phyloP scores from a whole-genome alignment of 2,888 invertebrate species.

The Elegia similella region DNA sequence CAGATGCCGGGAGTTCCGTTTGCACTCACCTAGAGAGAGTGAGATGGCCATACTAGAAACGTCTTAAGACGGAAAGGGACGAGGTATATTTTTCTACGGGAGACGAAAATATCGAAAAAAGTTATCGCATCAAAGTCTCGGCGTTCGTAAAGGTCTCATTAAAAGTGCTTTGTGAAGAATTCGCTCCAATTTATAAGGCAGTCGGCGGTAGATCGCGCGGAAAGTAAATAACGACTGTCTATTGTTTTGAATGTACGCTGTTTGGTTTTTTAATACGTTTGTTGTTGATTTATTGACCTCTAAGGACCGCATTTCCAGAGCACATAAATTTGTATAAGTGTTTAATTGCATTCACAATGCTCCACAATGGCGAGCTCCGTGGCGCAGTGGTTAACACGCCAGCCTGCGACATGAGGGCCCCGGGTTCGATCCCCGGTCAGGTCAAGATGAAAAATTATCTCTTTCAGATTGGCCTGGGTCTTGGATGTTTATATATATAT shows the following conservation, averaged over 20 bases:
- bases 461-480: no score
- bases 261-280: constrained; percentile 24
- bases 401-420: no score
- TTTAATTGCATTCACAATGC: no score
- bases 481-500: no score
- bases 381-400: no score
- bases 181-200: constrained; percentile 73
- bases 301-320: background rate
- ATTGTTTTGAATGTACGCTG: constrained; percentile 58
- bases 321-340: no score
- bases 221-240: constrained; percentile 68
- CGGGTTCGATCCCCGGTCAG: no score
- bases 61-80: constrained; percentile 45
- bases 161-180: constrained; percentile 76
- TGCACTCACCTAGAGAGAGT: constrained; percentile 55
- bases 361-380: no score
- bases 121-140: constrained; percentile 76
- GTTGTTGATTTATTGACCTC: constrained; percentile 11
- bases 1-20: constrained; percentile 72
- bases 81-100: constrained; percentile 57
- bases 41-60: constrained; percentile 41
- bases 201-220: constrained; percentile 61
- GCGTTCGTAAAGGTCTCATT: constrained; percentile 74
- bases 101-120: constrained; percentile 77
- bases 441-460: no score